Evolutionary conservation across 2,113 vertebrate species (phyloP), one percentile per base, ranked within the genome.

Genomic region (Cyprinodon tularosa): DNA sequence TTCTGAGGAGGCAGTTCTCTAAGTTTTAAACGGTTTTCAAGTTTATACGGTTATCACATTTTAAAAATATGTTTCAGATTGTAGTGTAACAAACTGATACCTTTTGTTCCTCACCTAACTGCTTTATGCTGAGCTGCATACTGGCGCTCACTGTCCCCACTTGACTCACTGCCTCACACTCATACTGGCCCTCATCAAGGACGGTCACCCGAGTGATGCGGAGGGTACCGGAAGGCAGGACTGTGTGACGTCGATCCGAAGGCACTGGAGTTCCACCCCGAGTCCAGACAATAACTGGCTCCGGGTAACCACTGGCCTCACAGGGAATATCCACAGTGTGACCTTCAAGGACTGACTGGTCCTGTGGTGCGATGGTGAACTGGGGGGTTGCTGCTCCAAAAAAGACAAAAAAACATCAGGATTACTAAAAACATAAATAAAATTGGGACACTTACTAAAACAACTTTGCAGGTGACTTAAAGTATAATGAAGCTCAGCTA

Each of bases 201-300:
- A 95, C 93, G 0, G 96, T 96, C n/a, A 99, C 96, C 0, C 92
- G 93, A 5, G 95, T 94, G 90, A 99, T 97, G 63, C 96, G 94
- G 17, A 99, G 92, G 0, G 96, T 95, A 15, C 98, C 97, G 0
- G 96, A 93, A 0, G 97, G 96, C 0, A 98, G 90, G 45, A 98
- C 94, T 38, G 95, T 89, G 40, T 98, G 96, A 7, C 97, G 94
- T 38, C 96, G 94, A 85, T 98, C 98, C 73, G 94, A 91, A 0
- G 97, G 97, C 15, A 99, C 83, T 2, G 95, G 93, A 81, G 96
- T 97, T 60, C 97, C 98, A 80, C 96, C 96, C 67, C 96, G 97
- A 1, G 98, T 99, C 98, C 98, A 99, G 39, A 97, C 96, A 22
- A 99, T 98, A 84, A 98, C 96, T 0, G 98, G 98, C 71, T 96